These are phyloP conservation scores for Eucera pruinosa DNA, from an alignment of 2,888 invertebrate species.

Conservation along the genomic window DNA sequence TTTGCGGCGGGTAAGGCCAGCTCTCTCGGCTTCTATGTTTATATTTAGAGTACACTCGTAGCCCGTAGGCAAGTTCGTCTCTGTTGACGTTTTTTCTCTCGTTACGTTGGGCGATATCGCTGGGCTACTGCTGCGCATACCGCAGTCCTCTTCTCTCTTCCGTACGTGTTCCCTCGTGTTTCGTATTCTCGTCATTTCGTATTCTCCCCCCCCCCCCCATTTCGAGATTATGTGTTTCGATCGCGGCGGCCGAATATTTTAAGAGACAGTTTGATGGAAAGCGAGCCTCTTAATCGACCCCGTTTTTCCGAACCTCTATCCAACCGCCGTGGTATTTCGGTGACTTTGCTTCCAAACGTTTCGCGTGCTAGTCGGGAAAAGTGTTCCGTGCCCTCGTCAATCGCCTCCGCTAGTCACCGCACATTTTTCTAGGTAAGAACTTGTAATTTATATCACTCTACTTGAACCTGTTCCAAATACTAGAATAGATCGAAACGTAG, in stretches of 20 bases:
- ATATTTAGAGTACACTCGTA: conserved; percentile 29
- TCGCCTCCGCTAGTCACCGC: neutral
- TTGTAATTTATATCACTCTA: conserved; percentile 18
- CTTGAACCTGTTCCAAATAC: conserved; percentile 24
- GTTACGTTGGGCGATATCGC: conserved; percentile 40
- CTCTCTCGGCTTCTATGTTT: conserved; percentile 21
- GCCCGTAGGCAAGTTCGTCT: conserved; percentile 14
- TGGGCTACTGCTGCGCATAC: neutral
- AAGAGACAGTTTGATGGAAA: conserved; percentile 35
- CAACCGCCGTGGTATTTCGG: conserved; percentile 19
- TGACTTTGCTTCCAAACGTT: conserved; percentile 17
- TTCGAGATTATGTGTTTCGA: conserved; percentile 49
- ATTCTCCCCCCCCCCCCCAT: no score
- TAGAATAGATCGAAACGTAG: conserved; percentile 19
- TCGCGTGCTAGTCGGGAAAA: neutral
- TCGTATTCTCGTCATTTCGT: no score
- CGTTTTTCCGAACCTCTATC: conserved; percentile 23
- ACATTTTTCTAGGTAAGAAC: conserved; percentile 22
- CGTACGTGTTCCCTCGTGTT: neutral
- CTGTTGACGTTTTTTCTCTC: conserved; percentile 43
- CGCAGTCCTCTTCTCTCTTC: conserved; percentile 16
- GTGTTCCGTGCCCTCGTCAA: neutral
- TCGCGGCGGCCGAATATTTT: conserved; percentile 37
- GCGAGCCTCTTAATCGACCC: conserved; percentile 34
- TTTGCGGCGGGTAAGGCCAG: neutral